phyloP scores from a whole-genome alignment of 2,888 invertebrate species.

The Ferrisia virgata region DNA sequence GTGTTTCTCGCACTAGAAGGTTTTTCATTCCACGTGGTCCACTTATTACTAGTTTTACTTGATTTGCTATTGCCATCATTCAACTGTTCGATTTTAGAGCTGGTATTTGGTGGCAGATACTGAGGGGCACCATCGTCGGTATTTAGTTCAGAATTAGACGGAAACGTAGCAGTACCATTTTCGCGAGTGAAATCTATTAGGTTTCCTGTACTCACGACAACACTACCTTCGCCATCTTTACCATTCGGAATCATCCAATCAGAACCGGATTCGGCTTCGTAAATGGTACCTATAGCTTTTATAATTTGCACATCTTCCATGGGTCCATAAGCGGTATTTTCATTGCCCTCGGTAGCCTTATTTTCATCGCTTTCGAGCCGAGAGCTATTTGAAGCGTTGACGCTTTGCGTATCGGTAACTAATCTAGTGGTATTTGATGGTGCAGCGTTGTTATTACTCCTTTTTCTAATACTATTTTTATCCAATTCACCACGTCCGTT shows the following conservation, averaged over 20 bases:
- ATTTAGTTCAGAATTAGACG: background rate
- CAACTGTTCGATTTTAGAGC: background rate
- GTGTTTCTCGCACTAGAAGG: background rate
- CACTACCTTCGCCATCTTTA: conserved; percentile 3
- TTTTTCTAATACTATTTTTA: background rate
- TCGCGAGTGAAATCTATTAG: background rate
- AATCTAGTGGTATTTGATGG: background rate
- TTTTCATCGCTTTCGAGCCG: background rate
- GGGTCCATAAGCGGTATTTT: background rate
- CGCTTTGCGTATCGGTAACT: background rate
- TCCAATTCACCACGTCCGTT: background rate
- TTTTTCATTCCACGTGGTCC: background rate
- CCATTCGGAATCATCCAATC: background rate
- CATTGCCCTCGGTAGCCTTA: background rate
- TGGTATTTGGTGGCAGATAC: background rate
- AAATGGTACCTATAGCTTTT: background rate
- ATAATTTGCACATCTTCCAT: background rate
- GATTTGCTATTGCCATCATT: background rate
- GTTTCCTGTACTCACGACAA: background rate
- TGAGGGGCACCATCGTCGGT: background rate
- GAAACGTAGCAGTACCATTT: background rate
- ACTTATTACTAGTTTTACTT: background rate
- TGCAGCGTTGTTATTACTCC: background rate
- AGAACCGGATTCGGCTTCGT: background rate
- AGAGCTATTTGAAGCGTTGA: background rate